Base-by-base conservation (phyloP, 2,888 invertebrate genomes). In the Liposcelis brunnea region DNA sequence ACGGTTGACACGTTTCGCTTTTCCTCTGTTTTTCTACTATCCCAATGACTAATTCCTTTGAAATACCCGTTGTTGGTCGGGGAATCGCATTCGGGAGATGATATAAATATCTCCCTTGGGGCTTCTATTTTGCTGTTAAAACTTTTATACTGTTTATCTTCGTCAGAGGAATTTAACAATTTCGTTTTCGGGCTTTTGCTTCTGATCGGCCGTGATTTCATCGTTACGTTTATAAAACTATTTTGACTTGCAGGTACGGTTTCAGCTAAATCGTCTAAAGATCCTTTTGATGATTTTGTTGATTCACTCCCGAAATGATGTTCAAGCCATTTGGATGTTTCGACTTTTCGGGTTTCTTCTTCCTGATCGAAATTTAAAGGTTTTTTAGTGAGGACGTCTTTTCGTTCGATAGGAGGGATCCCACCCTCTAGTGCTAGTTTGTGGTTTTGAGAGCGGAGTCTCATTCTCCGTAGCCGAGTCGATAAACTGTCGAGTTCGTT, bases 291-390 rank as follows among this genome's bases (percentile, higher is more conserved):
- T 1, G 82, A 81, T 11, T 77, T 73, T 3, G 50, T 48, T 2
- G 84, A 84, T 50, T 85, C 85, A 59, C 83, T 84, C 43, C 89
- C 89, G 58, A 90, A 89, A 61, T 90, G 89, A 57, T 82, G 81
- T 57, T 87, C 87, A 45, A 89, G 69, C 89, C 89, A 89, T 65
- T 86, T 86, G 50, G 83, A 85, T 0, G 87, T 89, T 66, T 89
- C 87, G 52, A 80, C 79, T 62, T 87, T 87, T 49, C 87, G 73
- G 5, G 86, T 86, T 61, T 86, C 83, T 61, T 89, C 87, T 60
- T 89, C 87, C 56, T 83, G 77, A 58, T 86, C 85, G 56, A 85
- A 80, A 63, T 87, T 85, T 50, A 86, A 64, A 0, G 87, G 85
- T 45, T 78, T 77, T 59, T 80, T 80, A 33, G 83, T 80, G 55